A percentile compares a stretch with the other conserved stretches of the same genome.
phyloP scores from a whole-genome alignment of 2,113 vertebrate genomes.

The Xyrauchen texanus region DNA sequence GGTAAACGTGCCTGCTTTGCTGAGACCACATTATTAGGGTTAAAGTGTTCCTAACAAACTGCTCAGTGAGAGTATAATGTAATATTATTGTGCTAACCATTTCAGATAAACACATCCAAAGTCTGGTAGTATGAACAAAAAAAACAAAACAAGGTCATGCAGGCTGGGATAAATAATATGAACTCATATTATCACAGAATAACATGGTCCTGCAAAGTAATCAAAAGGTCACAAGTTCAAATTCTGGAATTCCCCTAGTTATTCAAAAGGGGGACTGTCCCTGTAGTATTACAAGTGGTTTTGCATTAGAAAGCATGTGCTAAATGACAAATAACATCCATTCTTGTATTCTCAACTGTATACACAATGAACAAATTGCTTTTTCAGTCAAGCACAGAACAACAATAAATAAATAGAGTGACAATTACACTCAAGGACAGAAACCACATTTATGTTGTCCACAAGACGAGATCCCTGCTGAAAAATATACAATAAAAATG shows the following conservation, averaged over 20 bases:
- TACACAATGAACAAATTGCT: conserved; percentile 16
- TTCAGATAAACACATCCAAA: no score
- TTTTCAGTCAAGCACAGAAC: conserved; percentile 17
- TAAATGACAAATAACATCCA: conserved; percentile 12
- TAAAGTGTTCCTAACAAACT: no score
- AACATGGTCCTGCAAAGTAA: no score
- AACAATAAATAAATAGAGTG: conserved; percentile 13
- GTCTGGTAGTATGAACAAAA: no score
- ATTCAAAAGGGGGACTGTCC: not conserved
- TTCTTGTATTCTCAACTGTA: not conserved
- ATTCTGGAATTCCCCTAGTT: not conserved
- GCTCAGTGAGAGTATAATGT: no score
- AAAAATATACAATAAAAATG: not conserved
- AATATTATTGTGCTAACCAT: no score
- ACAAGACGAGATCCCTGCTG: not conserved
- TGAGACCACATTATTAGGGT: no score
- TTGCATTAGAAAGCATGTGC: conserved; percentile 8
- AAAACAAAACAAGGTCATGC: no score
- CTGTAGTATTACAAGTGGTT: not conserved
- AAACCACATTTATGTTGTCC: not conserved
- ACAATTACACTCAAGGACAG: conserved; percentile 13
- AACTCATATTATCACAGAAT: no score
- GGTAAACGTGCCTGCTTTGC: no score
- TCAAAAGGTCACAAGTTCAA: not conserved
- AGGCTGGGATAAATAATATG: no score